These are phyloP conservation scores for Sesia bembeciformis DNA, from an alignment of 2,888 invertebrate species.

Conservation along the genomic window DNA sequence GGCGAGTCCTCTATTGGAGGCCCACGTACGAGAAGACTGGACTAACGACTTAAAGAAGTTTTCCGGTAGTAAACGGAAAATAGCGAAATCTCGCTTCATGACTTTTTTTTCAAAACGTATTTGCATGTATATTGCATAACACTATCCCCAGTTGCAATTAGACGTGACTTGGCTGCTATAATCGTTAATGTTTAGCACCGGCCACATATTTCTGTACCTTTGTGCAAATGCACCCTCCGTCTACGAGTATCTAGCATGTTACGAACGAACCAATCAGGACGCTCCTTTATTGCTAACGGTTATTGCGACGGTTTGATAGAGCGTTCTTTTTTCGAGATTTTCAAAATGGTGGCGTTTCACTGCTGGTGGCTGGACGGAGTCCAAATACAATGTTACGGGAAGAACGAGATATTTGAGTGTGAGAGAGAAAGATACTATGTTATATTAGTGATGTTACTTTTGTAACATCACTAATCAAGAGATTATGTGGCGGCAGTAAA, in stretches of 20 bases:
- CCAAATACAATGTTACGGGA: not conserved
- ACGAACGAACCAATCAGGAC: conserved; percentile 20
- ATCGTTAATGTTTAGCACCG: conserved; percentile 72
- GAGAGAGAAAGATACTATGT: not conserved
- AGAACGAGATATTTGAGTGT: not conserved
- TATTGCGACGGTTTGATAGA: conserved; percentile 8
- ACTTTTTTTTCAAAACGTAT: too few relatives aligned
- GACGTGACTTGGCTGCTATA: conserved; percentile 69
- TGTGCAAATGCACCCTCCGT: conserved; percentile 63
- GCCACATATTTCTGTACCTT: conserved; percentile 70
- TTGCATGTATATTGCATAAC: conserved; percentile 19
- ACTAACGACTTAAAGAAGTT: too few relatives aligned
- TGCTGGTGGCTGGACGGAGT: not conserved
- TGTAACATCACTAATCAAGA: too few relatives aligned
- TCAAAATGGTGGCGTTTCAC: not conserved
- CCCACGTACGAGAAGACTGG: too few relatives aligned
- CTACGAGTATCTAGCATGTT: conserved; percentile 13
- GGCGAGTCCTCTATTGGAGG: too few relatives aligned
- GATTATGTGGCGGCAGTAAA: too few relatives aligned
- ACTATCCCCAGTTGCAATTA: conserved; percentile 56
- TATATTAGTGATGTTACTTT: too few relatives aligned
- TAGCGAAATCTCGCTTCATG: too few relatives aligned
- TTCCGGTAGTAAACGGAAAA: too few relatives aligned
- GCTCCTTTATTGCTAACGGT: conserved; percentile 18
- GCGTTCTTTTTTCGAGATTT: conserved; percentile 3